Evolutionary conservation across 2,113 vertebrate genomes (phyloP).

Genomic region (Salvelinus namaycush): DNA sequence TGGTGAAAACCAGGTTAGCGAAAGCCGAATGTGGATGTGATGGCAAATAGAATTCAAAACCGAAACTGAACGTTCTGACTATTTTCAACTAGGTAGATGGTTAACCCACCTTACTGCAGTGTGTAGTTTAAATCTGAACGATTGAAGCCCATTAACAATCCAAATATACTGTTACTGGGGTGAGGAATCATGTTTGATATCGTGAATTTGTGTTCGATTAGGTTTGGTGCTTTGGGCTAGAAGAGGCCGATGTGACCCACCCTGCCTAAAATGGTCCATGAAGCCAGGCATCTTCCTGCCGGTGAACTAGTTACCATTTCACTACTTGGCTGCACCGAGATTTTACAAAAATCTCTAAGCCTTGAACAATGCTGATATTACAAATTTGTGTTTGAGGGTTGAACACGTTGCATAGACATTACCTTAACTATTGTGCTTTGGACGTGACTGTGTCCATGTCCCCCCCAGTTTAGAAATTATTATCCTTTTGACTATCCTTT

Average conservation of each 20-base stretch:
- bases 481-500: no score
- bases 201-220: background rate
- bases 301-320: no score
- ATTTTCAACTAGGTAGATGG: background rate
- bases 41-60: constrained; percentile 59
- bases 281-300: background rate
- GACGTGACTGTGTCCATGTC: no score
- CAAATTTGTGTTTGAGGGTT: no score
- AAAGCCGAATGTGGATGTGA: constrained; percentile 51
- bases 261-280: constrained; percentile 28
- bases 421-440: no score
- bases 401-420: no score
- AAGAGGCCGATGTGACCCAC: constrained; percentile 45
- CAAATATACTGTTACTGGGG: no score
- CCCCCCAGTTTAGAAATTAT: no score
- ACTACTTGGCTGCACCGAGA: no score
- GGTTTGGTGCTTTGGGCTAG: background rate
- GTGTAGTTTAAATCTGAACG: background rate
- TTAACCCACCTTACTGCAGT: background rate
- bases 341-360: no score
- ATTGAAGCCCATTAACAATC: no score
- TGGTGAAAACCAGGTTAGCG: background rate
- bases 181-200: background rate
- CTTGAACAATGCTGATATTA: no score
- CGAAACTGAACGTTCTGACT: constrained; percentile 43